Conservation (phyloP, 2,888 invertebrate species). For the Drosophila subsilvestris region DNA sequence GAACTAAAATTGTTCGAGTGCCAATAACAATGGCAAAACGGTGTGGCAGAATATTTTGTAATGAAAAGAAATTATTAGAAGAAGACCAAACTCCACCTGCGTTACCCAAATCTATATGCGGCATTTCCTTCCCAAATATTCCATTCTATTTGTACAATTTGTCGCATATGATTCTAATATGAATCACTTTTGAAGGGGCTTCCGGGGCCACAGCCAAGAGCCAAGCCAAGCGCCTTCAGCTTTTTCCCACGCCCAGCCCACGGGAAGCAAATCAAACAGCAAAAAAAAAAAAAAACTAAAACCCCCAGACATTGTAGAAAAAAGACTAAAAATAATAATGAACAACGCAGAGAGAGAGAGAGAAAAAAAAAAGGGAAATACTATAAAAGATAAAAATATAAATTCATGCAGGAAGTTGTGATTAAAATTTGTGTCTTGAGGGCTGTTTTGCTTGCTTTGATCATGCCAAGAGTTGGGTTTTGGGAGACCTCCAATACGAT, state of each 20-base stretch:
- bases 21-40: no score
- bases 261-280: slow-evolving; percentile 53
- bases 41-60: no score
- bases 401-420: slow-evolving; percentile 73
- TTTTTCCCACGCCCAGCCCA: slow-evolving; percentile 75
- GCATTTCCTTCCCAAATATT: no score
- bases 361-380: slow-evolving; percentile 37
- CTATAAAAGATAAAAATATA: slow-evolving; percentile 42
- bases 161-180: neutral
- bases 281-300: slow-evolving; percentile 19
- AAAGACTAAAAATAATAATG: slow-evolving; percentile 21
- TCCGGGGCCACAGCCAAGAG: slow-evolving; percentile 57
- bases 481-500: no score
- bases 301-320: slow-evolving; percentile 13
- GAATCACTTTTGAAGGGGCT: slow-evolving; percentile 30
- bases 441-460: neutral
- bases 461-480: neutral
- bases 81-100: no score
- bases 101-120: no score
- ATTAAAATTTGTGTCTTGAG: slow-evolving; percentile 63
- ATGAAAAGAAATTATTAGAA: no score
- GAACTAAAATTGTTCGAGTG: no score
- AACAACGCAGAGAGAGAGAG: slow-evolving; percentile 44
- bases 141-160: neutral
- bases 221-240: slow-evolving; percentile 54